Base-by-base conservation (phyloP, 35 echinoderm and acorn worm species). In the Anneissia japonica region DNA sequence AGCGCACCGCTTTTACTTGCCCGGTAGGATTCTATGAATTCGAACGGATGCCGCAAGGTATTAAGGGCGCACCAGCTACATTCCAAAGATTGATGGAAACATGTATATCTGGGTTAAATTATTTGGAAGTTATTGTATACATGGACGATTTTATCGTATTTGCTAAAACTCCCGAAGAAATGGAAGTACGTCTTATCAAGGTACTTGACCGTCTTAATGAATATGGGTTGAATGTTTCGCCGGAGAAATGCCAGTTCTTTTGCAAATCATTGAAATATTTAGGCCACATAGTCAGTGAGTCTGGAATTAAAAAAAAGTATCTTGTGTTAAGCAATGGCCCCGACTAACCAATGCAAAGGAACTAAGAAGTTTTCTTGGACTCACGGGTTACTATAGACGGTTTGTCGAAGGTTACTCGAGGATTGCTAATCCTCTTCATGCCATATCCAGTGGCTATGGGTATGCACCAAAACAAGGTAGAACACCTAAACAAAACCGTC, bases 1-100 rank as follows among this genome's bases (percentile, higher is more conserved):
- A 90, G 28, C 90, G 90, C 74, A 94, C 92, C 10, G 92, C 88
- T 3, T 94, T 94, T 64, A 90, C 72, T n/a, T 94, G 92, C 39
- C 88, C 84, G 10, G 10, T 86, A 14, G 92, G 92, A n/a, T 94
- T 90, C 73, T 94, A 87, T 77, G 38, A 94, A 55, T 94, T 90
- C 36, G 32, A 82, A 35, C 3, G 84, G 31, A 79, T 94, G 82
- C 93, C 93, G 0, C 88, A 91, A 81, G 81, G 89, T 14, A 77
- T 91, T 1, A 94, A 90, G 37, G 89, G 89, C 32, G 89, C 85
- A 2, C 93, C 80, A 0, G 89, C 93, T 29, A 94, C 93, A n/a
- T 94, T 91, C 23, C 92, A 94, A 40, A 17, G 92, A 30, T 37
- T 94, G 17, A 94, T 94, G 87, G 88, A 94, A 72, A 36, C 43